Base-by-base conservation (phyloP, 37 sponge, comb jelly and placozoan genomes). In the Lycopodina hypogea region DNA sequence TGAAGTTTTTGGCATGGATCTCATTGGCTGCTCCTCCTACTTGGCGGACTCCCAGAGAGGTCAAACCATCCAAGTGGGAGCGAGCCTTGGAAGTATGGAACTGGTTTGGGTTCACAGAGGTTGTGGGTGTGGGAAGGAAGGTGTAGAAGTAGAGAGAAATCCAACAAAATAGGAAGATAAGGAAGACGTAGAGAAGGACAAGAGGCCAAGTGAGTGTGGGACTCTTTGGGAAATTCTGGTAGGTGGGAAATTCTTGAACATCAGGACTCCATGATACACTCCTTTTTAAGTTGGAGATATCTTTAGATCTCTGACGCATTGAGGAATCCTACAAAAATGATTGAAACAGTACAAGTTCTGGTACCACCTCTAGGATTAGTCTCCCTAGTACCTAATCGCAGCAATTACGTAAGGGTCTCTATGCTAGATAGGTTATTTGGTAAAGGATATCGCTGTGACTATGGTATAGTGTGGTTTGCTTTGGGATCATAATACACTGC, bases 11-110 rank as follows among this genome's bases (percentile, higher is more conserved):
- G 7, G 88, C 76, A 28, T 77, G 65, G 57, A 87, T 57, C n/a
- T 91, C 92, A 63, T 91, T 91, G 3, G 84, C 78, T 38, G 69
- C 71, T 30, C 78, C 83, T 17, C 88, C 92, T 7, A 83, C 88
- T n/a, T 87, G 81, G 0, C 92, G 71, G 0, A 70, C 61, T 0
- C 92, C 92, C 21, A 87, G 65, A 33, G 29, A 18, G 12, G 72
- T 68, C 40, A 91, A 68, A 29, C 71, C 81, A 17, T 83, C 69
- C 36, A 91, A 45, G 70, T 91, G 89, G 12, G 32, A 8, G 19
- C 92, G 79, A 0, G 92, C 84, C 2, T 80, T 81, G n/a, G 60
- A 45, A 40, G 67, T 72, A 55, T 59, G 68, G 75, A 85, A 90
- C 24, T 85, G 40, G 83, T 84, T 84, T 17, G 78, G 71, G 14